Evolutionary conservation across 2,888 invertebrate genomes (phyloP).

Genomic region (Lycocerus yunnanus): DNA sequence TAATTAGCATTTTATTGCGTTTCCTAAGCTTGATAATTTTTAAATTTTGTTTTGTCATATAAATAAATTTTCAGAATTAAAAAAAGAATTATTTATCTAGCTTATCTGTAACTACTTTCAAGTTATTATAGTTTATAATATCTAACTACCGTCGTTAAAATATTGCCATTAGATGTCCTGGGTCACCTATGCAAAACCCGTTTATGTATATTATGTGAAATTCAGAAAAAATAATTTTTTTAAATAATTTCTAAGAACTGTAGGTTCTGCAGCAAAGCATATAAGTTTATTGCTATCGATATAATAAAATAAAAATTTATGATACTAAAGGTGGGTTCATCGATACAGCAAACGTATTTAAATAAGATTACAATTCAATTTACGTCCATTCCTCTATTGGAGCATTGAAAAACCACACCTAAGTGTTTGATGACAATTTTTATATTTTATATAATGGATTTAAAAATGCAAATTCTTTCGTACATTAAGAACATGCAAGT

Average conservation of each 20-base stretch:
- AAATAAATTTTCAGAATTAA: not conserved
- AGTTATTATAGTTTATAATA: not conserved
- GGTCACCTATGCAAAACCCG: not conserved
- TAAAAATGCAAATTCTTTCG: not conserved
- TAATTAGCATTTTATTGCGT: too few species aligned
- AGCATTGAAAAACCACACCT: not conserved
- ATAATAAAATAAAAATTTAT: not conserved
- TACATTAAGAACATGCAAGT: not conserved
- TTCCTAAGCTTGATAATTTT: too few species aligned
- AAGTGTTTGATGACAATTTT: not conserved
- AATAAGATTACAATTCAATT: not conserved
- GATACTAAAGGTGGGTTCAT: not conserved
- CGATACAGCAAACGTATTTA: not conserved
- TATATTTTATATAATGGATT: not conserved
- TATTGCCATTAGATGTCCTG: not conserved
- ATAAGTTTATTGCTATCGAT: not conserved
- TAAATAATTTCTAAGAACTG: not conserved
- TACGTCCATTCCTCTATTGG: not conserved
- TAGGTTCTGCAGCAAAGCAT: not conserved
- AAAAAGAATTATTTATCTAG: too few species aligned
- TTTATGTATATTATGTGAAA: not conserved
- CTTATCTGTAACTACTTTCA: too few species aligned
- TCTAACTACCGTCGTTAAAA: not conserved
- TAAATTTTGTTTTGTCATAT: too few species aligned
- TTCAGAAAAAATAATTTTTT: not conserved